phyloP scores from a whole-genome alignment of 2,797 vertebrate genomes.

The Pteropus rufus region DNA sequence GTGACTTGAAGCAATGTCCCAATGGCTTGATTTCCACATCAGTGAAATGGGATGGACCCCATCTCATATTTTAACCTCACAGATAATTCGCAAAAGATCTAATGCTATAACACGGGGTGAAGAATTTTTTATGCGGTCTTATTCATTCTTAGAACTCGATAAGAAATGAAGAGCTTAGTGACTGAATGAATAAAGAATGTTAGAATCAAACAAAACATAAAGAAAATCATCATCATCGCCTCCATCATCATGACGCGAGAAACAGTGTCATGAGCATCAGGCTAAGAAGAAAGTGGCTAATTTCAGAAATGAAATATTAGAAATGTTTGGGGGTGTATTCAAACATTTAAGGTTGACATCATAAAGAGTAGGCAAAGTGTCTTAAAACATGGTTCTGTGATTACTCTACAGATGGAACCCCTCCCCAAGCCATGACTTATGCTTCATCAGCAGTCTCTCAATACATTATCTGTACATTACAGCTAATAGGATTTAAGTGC shows the following conservation, averaged over 20 bases:
- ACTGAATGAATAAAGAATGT: neutral
- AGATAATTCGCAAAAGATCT: neutral
- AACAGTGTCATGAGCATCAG: neutral
- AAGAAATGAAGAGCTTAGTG: neutral
- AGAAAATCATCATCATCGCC: neutral
- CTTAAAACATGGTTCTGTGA: neutral
- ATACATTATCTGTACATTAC: neutral
- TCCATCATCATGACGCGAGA: neutral
- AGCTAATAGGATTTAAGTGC: conserved; percentile 19
- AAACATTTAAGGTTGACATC: neutral
- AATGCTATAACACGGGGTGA: neutral
- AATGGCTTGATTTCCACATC: neutral
- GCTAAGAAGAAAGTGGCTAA: neutral
- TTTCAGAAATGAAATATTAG: neutral
- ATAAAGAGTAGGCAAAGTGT: neutral
- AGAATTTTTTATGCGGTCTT: neutral
- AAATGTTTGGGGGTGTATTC: neutral
- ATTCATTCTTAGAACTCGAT: neutral
- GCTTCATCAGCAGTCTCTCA: neutral
- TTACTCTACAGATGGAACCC: neutral
- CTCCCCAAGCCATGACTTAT: neutral
- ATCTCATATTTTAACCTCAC: neutral
- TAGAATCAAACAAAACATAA: neutral
- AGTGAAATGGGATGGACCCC: neutral
- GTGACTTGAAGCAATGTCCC: neutral